Percentiles rank a stretch among this genome's conserved stretches.
These are phyloP conservation scores for Amphipoea oculea DNA, from an alignment of 2,888 invertebrate genomes.

Conservation along the genomic window DNA sequence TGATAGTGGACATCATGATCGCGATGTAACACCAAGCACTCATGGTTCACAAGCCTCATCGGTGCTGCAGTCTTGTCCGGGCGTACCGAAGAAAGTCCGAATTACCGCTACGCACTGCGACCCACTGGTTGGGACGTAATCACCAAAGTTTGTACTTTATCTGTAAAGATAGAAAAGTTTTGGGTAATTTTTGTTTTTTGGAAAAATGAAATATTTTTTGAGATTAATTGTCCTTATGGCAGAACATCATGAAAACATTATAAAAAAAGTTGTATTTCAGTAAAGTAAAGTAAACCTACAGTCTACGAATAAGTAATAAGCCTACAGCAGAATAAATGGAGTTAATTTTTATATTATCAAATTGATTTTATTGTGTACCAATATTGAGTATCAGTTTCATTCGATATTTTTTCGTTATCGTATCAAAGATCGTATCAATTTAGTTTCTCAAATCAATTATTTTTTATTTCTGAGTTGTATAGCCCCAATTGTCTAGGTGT, in stretches of 20 bases:
- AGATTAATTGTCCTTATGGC: neutral
- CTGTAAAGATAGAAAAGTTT: constrained; percentile 53
- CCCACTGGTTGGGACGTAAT: constrained; percentile 20
- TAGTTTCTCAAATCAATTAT: neutral
- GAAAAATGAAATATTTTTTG: neutral
- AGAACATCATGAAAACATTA: neutral
- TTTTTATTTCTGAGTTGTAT: neutral
- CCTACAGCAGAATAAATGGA: too few species aligned
- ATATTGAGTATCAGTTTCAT: neutral
- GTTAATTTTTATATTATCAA: neutral
- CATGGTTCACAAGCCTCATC: constrained; percentile 87
- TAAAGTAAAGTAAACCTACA: too few species aligned
- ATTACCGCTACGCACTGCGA: constrained; percentile 28
- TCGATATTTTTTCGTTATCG: neutral
- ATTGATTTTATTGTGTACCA: neutral
- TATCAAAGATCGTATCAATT: neutral
- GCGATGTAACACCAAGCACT: constrained; percentile 87
- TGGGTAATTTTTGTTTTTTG: neutral
- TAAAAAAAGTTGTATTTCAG: too few species aligned
- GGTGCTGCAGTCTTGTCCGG: constrained; percentile 75
- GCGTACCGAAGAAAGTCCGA: constrained; percentile 62
- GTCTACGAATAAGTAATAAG: too few species aligned
- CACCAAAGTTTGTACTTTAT: constrained; percentile 34
- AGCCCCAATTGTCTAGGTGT: neutral
- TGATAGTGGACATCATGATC: constrained; percentile 87